Conservation (phyloP, 2,797 vertebrate species). For the Micrastur ruficollis region DNA sequence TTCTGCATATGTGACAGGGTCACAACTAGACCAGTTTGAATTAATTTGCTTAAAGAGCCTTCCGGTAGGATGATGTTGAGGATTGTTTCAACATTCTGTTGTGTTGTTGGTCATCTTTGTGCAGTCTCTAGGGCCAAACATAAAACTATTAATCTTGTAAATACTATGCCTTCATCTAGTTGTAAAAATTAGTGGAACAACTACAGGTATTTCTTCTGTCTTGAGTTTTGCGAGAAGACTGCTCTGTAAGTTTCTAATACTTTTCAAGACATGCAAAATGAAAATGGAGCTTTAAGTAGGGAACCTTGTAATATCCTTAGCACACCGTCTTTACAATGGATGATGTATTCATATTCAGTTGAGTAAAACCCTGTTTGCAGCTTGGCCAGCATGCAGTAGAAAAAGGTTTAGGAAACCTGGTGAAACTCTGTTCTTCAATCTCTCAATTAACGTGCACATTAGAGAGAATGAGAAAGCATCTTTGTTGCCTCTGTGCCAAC, state of each 20-base stretch:
- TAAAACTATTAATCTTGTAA: background rate
- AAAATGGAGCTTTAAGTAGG: background rate
- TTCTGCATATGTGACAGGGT: background rate
- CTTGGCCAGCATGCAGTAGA: background rate
- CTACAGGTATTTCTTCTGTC: background rate
- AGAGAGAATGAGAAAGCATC: background rate
- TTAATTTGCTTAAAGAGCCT: background rate
- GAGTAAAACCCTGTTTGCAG: background rate
- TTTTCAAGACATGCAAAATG: background rate
- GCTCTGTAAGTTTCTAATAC: background rate
- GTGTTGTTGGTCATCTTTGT: background rate
- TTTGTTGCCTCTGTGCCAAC: conserved; percentile 2
- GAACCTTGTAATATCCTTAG: background rate
- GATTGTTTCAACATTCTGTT: background rate
- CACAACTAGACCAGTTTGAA: background rate
- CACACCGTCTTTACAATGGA: background rate
- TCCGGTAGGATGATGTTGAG: background rate
- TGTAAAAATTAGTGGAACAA: background rate
- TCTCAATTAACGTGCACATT: background rate
- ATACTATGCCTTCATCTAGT: background rate
- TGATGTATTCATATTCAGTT: background rate
- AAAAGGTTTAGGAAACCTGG: background rate
- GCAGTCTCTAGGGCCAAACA: background rate
- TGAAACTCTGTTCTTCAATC: background rate
- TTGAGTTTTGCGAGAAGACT: background rate